Percentiles rank a stretch among this genome's conserved stretches.
Conservation (phyloP, 1,140 invertebrate species). For the Drosophila elegans region DNA sequence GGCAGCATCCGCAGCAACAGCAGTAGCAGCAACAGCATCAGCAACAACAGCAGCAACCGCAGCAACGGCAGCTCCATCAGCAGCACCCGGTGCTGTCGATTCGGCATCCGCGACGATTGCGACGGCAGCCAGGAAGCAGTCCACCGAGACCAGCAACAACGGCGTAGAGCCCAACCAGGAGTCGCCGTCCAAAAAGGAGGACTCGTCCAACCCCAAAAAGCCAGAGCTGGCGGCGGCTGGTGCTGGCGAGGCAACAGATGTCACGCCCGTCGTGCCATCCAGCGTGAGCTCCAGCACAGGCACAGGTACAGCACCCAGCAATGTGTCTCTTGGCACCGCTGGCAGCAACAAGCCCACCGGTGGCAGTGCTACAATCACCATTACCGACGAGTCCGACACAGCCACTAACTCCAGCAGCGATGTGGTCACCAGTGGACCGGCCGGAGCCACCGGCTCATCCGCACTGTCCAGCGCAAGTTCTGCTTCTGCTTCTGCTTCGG, state of each 20-base stretch:
- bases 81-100: background rate
- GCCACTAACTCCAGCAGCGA: slow-evolving; percentile 65
- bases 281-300: slow-evolving; percentile 5
- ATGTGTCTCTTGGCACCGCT: background rate
- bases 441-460: slow-evolving; percentile 7
- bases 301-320: background rate
- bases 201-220: slow-evolving; percentile 31
- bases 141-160: slow-evolving; percentile 24
- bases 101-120: background rate
- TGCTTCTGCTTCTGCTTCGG: background rate
- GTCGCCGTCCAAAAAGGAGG: slow-evolving; percentile 46
- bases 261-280: slow-evolving; percentile 1
- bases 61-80: background rate
- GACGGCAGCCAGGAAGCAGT: slow-evolving; percentile 4
- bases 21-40: background rate
- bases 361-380: slow-evolving; percentile 61
- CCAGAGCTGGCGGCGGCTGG: slow-evolving; percentile 20
- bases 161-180: slow-evolving; percentile 17
- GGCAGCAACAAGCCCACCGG: slow-evolving; percentile 1
- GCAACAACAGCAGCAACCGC: background rate
- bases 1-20: background rate
- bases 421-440: slow-evolving; percentile 22
- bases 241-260: slow-evolving; percentile 3
- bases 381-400: slow-evolving; percentile 69
- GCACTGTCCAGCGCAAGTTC: slow-evolving; percentile 16